phyloP scores from a whole-genome alignment of 2,888 invertebrate species.

The Caenorhabditis panamensis region DNA sequence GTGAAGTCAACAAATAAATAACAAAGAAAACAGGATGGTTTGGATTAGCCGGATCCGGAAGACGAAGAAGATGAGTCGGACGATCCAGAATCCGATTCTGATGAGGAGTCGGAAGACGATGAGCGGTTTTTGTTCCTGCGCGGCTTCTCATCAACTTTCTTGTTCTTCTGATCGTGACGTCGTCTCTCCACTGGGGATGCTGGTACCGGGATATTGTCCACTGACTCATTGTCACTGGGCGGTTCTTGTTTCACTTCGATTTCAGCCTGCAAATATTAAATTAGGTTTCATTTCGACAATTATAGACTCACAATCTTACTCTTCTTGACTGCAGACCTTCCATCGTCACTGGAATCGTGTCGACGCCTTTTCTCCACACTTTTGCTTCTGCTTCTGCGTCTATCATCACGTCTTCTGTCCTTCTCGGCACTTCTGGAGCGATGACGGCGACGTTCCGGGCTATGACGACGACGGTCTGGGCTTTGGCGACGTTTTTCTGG shows the following conservation, averaged over 20 bases:
- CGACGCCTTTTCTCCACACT: slow-evolving; percentile 37
- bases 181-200: slow-evolving; percentile 7
- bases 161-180: slow-evolving; percentile 1
- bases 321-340: slow-evolving; percentile 15
- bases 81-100: slow-evolving; percentile 14
- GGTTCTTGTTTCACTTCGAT: slow-evolving; percentile 47
- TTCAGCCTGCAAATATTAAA: slow-evolving; percentile 39
- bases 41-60: slow-evolving; percentile 28
- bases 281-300: neutral
- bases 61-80: slow-evolving; percentile 39
- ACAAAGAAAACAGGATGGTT: neutral
- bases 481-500: neutral
- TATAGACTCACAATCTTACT: slow-evolving; percentile 5
- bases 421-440: slow-evolving; percentile 27
- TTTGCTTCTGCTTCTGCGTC: slow-evolving; percentile 16
- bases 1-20: slow-evolving; percentile 22
- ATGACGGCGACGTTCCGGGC: slow-evolving; percentile 29
- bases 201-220: slow-evolving; percentile 4
- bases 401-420: neutral
- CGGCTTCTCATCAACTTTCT: neutral
- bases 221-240: slow-evolving; percentile 27
- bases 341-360: slow-evolving; percentile 27
- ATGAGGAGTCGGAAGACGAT: slow-evolving; percentile 26
- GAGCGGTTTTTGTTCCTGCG: slow-evolving; percentile 21
- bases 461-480: neutral